Evolutionary conservation across 2,888 invertebrate genomes (phyloP).

Genomic region (Dasypogon diadema): DNA sequence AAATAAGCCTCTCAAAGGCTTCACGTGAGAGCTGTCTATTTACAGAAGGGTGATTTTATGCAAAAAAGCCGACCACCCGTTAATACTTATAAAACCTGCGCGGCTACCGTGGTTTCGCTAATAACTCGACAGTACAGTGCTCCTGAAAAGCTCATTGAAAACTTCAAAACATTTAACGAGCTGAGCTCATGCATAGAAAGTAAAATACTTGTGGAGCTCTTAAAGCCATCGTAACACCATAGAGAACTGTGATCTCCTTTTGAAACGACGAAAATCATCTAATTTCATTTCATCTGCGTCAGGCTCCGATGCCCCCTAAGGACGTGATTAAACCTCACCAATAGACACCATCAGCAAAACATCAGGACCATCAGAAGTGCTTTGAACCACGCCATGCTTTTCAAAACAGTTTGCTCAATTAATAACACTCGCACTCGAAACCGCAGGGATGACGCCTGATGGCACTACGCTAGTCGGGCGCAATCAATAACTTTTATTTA

Average conservation of each 20-base stretch:
- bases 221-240: conserved; percentile 4
- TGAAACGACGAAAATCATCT: not conserved
- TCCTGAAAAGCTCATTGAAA: not conserved
- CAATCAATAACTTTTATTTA: conserved; percentile 26
- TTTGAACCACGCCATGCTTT: conserved; percentile 20
- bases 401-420: conserved; percentile 6
- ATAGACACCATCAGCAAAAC: not conserved
- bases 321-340: not conserved
- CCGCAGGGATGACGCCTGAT: not conserved
- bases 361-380: not conserved
- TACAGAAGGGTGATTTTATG: not conserved
- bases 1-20: not conserved
- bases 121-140: not conserved
- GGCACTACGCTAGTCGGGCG: no score
- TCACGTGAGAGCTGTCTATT: conserved; percentile 19
- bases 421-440: not conserved
- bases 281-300: not conserved
- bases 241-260: not conserved
- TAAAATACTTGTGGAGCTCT: conserved; percentile 3
- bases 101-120: no score
- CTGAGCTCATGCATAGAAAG: not conserved
- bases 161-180: not conserved
- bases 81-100: no score
- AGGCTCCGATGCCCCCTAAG: not conserved
- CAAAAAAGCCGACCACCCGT: not conserved